Evolutionary conservation across 2,797 vertebrate genomes (phyloP).

Genomic region (Esox masquinongy): DNA sequence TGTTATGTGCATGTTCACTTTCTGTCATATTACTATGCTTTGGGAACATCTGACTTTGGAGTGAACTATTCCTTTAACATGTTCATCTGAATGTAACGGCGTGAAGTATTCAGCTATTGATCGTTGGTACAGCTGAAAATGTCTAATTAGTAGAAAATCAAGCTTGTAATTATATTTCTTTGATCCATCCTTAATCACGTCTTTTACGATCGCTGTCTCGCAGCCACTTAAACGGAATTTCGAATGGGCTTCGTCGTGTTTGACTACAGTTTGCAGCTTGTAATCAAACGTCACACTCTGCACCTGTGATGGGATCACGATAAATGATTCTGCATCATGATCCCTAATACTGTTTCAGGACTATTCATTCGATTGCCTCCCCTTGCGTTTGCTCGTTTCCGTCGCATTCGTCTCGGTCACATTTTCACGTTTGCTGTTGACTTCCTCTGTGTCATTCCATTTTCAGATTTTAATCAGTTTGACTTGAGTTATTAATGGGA

Average conservation of each 20-base stretch:
- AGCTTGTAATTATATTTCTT: slow-evolving; percentile 37
- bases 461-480: slow-evolving; percentile 44
- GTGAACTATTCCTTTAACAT: background rate
- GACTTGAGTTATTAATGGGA: slow-evolving; percentile 54
- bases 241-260: slow-evolving; percentile 66
- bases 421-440: background rate
- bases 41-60: background rate
- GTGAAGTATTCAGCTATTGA: background rate
- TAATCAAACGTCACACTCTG: slow-evolving; percentile 44
- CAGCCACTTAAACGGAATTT: slow-evolving; percentile 32
- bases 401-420: background rate
- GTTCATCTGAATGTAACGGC: background rate
- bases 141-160: slow-evolving; percentile 29
- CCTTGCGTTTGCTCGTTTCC: background rate
- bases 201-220: slow-evolving; percentile 54
- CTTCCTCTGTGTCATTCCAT: slow-evolving; percentile 43
- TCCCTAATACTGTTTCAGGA: slow-evolving; percentile 13
- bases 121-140: background rate
- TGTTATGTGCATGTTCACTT: background rate
- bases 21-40: background rate
- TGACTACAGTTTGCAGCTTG: slow-evolving; percentile 38
- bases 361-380: slow-evolving; percentile 53
- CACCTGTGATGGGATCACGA: slow-evolving; percentile 63
- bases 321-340: background rate
- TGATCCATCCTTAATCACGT: slow-evolving; percentile 48